Conservation (phyloP, 2,113 vertebrate species). For the Ammodytes marinus region DNA sequence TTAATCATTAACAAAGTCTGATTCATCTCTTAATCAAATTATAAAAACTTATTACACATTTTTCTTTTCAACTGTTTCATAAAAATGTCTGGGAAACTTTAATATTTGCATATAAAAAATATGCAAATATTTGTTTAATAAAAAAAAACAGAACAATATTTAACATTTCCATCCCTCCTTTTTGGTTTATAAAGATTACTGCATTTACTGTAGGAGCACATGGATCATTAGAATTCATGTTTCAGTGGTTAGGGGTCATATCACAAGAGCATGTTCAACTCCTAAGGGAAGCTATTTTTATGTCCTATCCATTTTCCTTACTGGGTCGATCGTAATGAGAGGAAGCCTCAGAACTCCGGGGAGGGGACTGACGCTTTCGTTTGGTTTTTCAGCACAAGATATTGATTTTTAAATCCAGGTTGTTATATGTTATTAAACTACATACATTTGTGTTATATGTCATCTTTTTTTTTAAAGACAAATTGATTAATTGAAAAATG, state of each 20-base stretch:
- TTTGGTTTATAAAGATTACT: neutral
- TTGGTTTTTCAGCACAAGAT: conserved; percentile 9
- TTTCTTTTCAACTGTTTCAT: too few species aligned
- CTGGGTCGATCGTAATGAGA: conserved; percentile 64
- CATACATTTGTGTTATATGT: too few species aligned
- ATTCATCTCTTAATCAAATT: too few species aligned
- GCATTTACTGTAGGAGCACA: neutral
- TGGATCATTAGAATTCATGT: conserved; percentile 10
- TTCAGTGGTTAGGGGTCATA: conserved; percentile 29
- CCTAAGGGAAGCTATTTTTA: conserved; percentile 54
- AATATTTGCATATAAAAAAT: too few species aligned
- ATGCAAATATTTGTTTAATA: too few species aligned
- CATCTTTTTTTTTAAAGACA: too few species aligned
- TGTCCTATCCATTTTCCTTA: conserved; percentile 52
- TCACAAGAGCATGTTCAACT: conserved; percentile 7
- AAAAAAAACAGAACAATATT: neutral
- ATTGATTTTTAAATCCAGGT: conserved; percentile 17
- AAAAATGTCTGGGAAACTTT: too few species aligned
- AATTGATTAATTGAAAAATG: too few species aligned
- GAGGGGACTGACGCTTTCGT: neutral
- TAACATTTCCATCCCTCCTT: neutral
- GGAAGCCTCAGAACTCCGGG: neutral
- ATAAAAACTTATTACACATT: too few species aligned
- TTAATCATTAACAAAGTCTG: too few species aligned
- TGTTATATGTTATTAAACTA: too few species aligned